Evolutionary conservation across 2,888 invertebrate species (phyloP).

Genomic region (Drosophila koepferae): DNA sequence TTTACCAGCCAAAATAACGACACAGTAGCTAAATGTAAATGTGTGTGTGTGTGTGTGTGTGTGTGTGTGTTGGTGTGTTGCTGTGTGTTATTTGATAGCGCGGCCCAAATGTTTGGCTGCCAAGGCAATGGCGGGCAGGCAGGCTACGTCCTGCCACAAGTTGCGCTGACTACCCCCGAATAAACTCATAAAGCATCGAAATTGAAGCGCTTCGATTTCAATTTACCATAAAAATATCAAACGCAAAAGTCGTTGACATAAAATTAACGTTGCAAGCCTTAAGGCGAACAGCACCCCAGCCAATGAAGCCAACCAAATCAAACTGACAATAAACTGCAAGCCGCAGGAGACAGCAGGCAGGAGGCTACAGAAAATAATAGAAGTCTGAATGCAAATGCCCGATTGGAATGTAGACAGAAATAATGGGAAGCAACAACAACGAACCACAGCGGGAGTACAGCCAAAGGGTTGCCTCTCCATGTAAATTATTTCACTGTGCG

Average conservation of each 20-base stretch:
- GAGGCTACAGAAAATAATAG: not conserved
- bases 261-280: constrained; percentile 72
- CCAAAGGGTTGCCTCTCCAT: constrained; percentile 50
- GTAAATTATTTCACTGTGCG: constrained; percentile 65
- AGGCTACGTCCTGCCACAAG: constrained; percentile 73
- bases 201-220: constrained; percentile 78
- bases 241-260: constrained; percentile 78
- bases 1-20: constrained; percentile 81
- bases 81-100: constrained; percentile 77
- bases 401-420: constrained; percentile 40
- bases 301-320: constrained; percentile 8
- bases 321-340: constrained; percentile 73
- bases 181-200: constrained; percentile 81
- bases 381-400: constrained; percentile 29
- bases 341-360: constrained; percentile 9
- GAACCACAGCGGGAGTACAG: not conserved
- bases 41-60: constrained; percentile 9
- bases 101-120: constrained; percentile 79
- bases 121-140: constrained; percentile 68
- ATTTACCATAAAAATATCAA: constrained; percentile 74
- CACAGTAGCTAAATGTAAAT: constrained; percentile 39
- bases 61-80: constrained; percentile 15
- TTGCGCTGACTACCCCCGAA: constrained; percentile 71
- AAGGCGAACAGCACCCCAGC: not conserved
- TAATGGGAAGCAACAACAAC: constrained; percentile 14